Percentiles rank a stretch among this genome's conserved stretches.
phyloP scores from a whole-genome alignment of 2,797 vertebrate genomes.

The Artibeus jamaicensis region DNA sequence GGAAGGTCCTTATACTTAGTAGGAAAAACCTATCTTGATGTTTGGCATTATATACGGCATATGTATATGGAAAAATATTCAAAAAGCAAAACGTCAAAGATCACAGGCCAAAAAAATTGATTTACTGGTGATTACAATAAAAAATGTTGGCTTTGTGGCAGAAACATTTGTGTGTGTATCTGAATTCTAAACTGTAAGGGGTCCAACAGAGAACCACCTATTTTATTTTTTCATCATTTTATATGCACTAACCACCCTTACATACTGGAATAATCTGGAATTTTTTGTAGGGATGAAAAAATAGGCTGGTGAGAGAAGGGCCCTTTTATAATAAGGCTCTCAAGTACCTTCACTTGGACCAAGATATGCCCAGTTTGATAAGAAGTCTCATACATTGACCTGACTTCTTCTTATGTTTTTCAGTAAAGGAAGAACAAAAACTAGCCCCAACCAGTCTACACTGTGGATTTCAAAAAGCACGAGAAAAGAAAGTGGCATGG shows the following conservation, averaged over 20 bases:
- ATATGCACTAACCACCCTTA: not conserved
- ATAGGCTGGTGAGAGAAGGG: constrained; percentile 15
- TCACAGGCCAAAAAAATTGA: not conserved
- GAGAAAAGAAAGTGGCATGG: constrained; percentile 90
- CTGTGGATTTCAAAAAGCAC: constrained; percentile 94
- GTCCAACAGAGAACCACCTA: not conserved
- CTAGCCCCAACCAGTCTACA: constrained; percentile 88
- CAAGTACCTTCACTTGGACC: not conserved
- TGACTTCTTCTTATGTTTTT: constrained; percentile 71
- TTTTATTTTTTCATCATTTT: not conserved
- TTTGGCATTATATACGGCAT: not conserved
- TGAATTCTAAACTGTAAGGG: not conserved
- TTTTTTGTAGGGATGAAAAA: constrained; percentile 62
- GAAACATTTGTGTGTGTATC: not conserved
- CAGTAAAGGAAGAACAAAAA: constrained; percentile 93
- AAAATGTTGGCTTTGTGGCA: not conserved
- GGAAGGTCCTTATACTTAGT: not conserved
- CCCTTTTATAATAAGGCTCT: not conserved
- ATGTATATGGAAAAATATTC: not conserved
- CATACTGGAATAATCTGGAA: constrained; percentile 43
- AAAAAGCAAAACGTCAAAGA: constrained; percentile 25
- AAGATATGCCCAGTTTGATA: not conserved
- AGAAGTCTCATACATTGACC: constrained; percentile 41
- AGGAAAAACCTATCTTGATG: not conserved
- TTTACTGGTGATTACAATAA: not conserved